phyloP scores from a whole-genome alignment of 2,113 vertebrate genomes.

The Picathartes gymnocephalus region DNA sequence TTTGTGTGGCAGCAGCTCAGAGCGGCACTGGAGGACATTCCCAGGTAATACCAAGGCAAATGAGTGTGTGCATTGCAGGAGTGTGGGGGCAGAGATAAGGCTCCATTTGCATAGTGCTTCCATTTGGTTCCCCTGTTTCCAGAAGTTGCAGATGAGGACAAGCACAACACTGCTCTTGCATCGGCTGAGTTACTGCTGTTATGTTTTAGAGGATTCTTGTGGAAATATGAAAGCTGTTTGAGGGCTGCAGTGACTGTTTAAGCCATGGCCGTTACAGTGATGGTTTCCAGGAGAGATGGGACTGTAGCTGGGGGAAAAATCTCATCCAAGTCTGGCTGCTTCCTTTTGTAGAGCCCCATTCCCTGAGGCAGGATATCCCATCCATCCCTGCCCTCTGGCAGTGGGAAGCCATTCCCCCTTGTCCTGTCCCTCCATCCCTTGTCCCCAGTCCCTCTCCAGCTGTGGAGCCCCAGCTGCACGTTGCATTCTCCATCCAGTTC shows the following conservation, averaged over 20 bases:
- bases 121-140: not conserved
- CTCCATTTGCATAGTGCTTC: slow-evolving; percentile 7
- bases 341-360: not conserved
- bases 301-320: not conserved
- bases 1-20: slow-evolving; percentile 4
- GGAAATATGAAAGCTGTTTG: not conserved
- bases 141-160: not conserved
- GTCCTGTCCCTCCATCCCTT: no score
- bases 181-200: not conserved
- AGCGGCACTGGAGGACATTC: slow-evolving; percentile 5
- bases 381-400: no score
- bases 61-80: not conserved
- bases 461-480: fast-evolving
- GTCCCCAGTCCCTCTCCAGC: no score
- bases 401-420: no score
- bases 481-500: not conserved
- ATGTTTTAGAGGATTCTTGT: not conserved
- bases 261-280: not conserved
- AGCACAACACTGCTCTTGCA: not conserved
- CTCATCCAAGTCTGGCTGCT: fast-evolving
- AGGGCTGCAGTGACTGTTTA: not conserved
- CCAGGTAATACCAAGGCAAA: not conserved
- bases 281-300: not conserved
- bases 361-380: not conserved
- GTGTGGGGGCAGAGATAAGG: slow-evolving; percentile 37